These are phyloP conservation scores for Sparus aurata DNA, from an alignment of 2,797 vertebrate genomes.

Conservation along the genomic window DNA sequence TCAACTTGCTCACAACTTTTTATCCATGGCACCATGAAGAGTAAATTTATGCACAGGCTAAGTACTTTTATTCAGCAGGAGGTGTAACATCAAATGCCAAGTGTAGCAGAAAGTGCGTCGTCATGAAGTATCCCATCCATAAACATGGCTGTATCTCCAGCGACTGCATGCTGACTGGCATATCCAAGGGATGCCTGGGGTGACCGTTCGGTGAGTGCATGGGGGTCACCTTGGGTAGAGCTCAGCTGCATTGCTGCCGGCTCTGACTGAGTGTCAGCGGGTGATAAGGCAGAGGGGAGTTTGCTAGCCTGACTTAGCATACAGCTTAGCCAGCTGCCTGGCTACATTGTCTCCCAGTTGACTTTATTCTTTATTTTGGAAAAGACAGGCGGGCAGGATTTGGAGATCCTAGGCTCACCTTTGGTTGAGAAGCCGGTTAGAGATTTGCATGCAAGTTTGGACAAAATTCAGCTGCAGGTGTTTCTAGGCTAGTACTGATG, in stretches of 20 bases:
- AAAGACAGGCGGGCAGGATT: conserved; percentile 18
- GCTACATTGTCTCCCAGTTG: neutral
- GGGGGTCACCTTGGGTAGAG: conserved; percentile 52
- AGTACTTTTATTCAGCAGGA: conserved; percentile 28
- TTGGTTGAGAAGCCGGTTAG: conserved; percentile 13
- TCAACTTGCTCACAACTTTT: neutral
- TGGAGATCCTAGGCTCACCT: conserved; percentile 32
- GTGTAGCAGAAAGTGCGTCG: conserved; percentile 29
- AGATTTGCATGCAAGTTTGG: neutral
- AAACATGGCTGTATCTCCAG: conserved; percentile 25
- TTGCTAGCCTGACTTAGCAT: neutral
- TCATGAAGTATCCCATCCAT: conserved; percentile 37
- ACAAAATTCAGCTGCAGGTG: neutral
- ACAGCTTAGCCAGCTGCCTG: conserved; percentile 2
- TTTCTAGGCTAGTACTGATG: neutral
- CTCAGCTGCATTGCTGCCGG: conserved; percentile 51
- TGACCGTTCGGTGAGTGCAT: conserved; percentile 11
- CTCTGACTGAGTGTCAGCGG: conserved; percentile 33
- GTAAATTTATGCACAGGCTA: conserved; percentile 18
- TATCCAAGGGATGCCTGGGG: conserved; percentile 16
- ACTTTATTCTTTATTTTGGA: conserved; percentile 50
- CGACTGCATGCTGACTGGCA: conserved; percentile 40
- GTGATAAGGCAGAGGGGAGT: conserved; percentile 56
- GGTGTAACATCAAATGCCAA: conserved; percentile 26
- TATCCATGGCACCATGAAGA: neutral